These are phyloP conservation scores for Myotis pilosus DNA, from an alignment of 2,797 vertebrate genomes.

Conservation along the genomic window DNA sequence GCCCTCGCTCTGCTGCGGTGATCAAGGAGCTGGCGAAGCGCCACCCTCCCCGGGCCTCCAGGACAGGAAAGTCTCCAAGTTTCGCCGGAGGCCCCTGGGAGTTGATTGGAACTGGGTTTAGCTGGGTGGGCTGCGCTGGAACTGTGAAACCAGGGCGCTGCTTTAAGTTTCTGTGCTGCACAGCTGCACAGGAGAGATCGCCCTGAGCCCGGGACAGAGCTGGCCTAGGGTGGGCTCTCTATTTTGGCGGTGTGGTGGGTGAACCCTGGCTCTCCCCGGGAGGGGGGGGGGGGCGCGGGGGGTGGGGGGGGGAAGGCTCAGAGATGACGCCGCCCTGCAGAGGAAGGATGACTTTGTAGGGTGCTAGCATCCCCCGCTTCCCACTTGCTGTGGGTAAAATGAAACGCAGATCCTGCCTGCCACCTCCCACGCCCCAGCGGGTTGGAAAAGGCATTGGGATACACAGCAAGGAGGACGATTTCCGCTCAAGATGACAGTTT, in stretches of 20 bases:
- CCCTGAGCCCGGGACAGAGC: not conserved
- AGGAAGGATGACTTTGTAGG: not conserved
- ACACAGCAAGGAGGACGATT: not conserved
- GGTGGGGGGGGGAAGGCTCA: fast-evolving
- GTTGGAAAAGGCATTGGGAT: not conserved
- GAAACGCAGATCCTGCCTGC: not conserved
- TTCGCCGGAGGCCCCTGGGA: not conserved
- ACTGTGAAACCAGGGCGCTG: not conserved
- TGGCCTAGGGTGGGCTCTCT: not conserved
- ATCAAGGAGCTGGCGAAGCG: constrained; percentile 24
- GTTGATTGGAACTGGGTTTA: not conserved
- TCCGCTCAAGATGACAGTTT: not conserved
- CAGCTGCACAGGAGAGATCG: not conserved
- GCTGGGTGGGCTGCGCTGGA: not conserved
- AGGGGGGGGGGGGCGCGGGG: no score
- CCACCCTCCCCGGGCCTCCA: not conserved
- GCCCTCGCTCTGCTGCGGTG: not conserved
- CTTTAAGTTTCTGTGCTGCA: not conserved
- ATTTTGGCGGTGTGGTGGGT: not conserved
- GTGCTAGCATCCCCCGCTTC: not conserved
- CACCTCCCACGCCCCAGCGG: not conserved
- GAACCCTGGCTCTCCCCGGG: not conserved
- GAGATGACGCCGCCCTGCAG: not conserved
- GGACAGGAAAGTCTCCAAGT: not conserved
- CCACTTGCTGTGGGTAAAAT: not conserved